Conservation (phyloP, 2,113 vertebrate species). For the Butorides virescens region DNA sequence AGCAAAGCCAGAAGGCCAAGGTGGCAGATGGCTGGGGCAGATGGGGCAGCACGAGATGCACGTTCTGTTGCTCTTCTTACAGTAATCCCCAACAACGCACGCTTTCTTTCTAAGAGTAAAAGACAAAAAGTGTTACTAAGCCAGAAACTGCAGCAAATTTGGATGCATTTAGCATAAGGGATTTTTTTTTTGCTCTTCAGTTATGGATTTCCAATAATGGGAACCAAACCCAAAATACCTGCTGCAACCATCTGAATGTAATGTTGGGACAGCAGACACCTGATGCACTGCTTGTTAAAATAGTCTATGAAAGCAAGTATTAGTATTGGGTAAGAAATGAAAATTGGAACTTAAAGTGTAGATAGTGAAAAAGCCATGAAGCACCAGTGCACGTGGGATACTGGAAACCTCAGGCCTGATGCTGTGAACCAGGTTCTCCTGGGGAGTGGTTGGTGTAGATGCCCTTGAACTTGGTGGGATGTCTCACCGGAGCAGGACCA, state of each 20-base stretch:
- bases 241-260: background rate
- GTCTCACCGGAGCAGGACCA: background rate
- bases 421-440: background rate
- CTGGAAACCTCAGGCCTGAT: background rate
- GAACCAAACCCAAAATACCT: background rate
- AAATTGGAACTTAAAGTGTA: background rate
- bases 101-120: background rate
- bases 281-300: background rate
- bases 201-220: background rate
- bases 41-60: background rate
- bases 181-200: background rate
- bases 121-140: background rate
- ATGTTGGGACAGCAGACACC: background rate
- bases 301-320: background rate
- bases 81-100: background rate
- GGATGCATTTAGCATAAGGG: background rate
- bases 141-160: background rate
- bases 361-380: background rate
- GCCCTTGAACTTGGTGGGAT: background rate
- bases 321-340: background rate
- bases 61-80: background rate
- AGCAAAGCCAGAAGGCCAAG: background rate
- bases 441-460: background rate
- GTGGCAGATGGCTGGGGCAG: background rate
- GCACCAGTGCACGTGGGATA: background rate